Conservation (phyloP, 2,888 invertebrate genomes). For the Ramazzottius varieornatus region DNA sequence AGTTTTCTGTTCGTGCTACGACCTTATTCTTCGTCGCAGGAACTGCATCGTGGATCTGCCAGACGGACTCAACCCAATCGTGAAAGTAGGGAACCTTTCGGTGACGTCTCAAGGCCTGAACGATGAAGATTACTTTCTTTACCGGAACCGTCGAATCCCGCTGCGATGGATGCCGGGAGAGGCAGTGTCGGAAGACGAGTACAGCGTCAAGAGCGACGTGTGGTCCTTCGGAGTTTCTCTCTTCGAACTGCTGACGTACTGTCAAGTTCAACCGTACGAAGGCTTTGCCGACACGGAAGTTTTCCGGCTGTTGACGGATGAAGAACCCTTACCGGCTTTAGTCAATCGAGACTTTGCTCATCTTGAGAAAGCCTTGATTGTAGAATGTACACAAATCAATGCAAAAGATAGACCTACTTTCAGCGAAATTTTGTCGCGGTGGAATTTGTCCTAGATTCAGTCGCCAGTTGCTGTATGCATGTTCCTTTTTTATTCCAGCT, state of each 20-base stretch:
- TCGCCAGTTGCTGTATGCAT: too few species aligned
- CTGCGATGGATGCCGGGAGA: conserved; percentile 70
- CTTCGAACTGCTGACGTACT: conserved; percentile 64
- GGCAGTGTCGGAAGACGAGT: conserved; percentile 64
- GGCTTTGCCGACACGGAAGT: conserved; percentile 49
- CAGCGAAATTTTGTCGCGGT: conserved; percentile 15
- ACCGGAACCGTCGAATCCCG: conserved; percentile 55
- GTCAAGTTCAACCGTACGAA: conserved; percentile 40
- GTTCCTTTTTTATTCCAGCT: too few species aligned
- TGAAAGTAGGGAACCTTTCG: background rate
- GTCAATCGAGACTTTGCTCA: conserved; percentile 17
- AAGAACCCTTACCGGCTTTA: conserved; percentile 11
- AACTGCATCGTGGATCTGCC: conserved; percentile 65
- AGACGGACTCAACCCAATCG: conserved; percentile 34
- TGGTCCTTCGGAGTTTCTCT: conserved; percentile 65
- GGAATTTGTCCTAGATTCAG: background rate
- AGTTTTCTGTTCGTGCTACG: too few species aligned
- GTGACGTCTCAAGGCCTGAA: conserved; percentile 34
- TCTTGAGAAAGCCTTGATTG: conserved; percentile 16
- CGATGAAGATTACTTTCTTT: conserved; percentile 60
- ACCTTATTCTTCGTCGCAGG: too few species aligned
- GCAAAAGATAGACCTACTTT: conserved; percentile 24
- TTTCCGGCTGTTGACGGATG: conserved; percentile 11
- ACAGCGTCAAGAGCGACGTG: conserved; percentile 69
- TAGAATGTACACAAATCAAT: conserved; percentile 18